These are phyloP conservation scores for Pandemis corylana DNA, from an alignment of 2,888 invertebrate species.

Conservation along the genomic window DNA sequence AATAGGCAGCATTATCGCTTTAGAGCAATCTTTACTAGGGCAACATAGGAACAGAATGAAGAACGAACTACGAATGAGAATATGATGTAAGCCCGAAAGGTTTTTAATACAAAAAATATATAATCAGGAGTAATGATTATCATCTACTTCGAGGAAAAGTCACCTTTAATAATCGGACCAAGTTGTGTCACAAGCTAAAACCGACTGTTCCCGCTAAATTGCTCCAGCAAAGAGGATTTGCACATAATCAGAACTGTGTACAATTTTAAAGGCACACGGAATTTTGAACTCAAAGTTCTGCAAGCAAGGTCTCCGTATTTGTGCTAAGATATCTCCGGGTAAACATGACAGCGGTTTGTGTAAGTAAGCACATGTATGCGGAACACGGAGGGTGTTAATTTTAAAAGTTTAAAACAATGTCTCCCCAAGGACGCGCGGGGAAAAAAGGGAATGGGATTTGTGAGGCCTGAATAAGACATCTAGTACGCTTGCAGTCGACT, in stretches of 20 bases:
- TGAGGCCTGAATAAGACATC: not conserved
- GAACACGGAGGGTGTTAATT: slow-evolving; percentile 51
- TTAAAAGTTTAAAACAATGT: slow-evolving; percentile 51
- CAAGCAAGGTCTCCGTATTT: not conserved
- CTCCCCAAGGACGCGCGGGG: slow-evolving; percentile 40
- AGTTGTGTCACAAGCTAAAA: slow-evolving; percentile 51
- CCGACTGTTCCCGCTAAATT: slow-evolving; percentile 53
- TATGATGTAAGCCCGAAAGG: too few species aligned
- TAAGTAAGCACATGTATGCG: slow-evolving; percentile 49
- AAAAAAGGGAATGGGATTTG: slow-evolving; percentile 46
- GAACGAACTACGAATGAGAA: too few species aligned
- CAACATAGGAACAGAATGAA: too few species aligned
- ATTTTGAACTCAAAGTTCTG: slow-evolving; percentile 36
- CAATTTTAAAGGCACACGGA: slow-evolving; percentile 24
- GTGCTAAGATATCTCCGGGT: slow-evolving; percentile 35
- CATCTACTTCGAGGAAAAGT: not conserved
- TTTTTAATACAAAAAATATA: not conserved
- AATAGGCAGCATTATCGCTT: too few species aligned
- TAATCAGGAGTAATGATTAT: not conserved
- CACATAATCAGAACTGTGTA: slow-evolving; percentile 46
- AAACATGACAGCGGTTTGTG: slow-evolving; percentile 39
- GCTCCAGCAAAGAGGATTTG: slow-evolving; percentile 54
- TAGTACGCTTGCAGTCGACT: not conserved
- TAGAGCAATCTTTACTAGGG: too few species aligned
- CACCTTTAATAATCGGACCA: slow-evolving; percentile 46